Evolutionary conservation across 37 sponge, comb jelly and placozoan genomes (phyloP).

Genomic region (Crambe crambe): DNA sequence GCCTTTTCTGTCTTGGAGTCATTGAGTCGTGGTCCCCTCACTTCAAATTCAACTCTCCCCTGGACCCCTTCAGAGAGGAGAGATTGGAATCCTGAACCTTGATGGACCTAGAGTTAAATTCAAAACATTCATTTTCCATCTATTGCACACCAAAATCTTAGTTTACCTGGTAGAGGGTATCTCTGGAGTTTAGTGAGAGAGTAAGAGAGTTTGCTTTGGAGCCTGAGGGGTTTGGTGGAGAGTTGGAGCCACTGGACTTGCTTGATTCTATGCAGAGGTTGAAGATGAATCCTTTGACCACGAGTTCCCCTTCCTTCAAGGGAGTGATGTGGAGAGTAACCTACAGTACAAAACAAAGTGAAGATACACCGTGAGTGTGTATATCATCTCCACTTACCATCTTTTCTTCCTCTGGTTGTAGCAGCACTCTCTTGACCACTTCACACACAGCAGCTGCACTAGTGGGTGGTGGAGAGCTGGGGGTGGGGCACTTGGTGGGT

Average conservation of each 20-base stretch:
- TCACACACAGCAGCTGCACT: conserved; percentile 13
- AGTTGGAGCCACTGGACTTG: conserved; percentile 1
- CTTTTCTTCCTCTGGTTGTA: conserved; percentile 39
- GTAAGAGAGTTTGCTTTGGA: conserved; percentile 28
- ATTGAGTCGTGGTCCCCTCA: conserved; percentile 66
- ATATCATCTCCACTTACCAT: conserved; percentile 38
- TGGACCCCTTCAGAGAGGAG: conserved; percentile 49
- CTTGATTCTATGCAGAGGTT: conserved; percentile 40
- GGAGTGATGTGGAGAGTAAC: conserved; percentile 57
- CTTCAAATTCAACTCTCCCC: conserved; percentile 44
- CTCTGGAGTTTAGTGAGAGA: conserved; percentile 28
- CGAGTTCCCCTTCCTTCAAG: conserved; percentile 49
- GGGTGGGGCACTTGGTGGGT: neutral
- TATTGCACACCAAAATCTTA: neutral
- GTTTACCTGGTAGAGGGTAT: conserved; percentile 47
- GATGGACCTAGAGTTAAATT: conserved; percentile 1
- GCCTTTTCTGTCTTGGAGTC: conserved; percentile 46
- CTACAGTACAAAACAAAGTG: conserved; percentile 27
- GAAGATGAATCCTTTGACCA: conserved; percentile 56
- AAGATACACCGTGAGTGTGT: too few species aligned
- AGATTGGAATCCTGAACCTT: conserved; percentile 7
- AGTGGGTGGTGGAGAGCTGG: neutral
- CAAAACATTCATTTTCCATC: neutral
- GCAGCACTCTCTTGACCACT: conserved; percentile 30
- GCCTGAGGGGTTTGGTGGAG: conserved; percentile 3